These are phyloP conservation scores for Torymus tubicola DNA, from an alignment of 2,888 invertebrate species.

Conservation along the genomic window DNA sequence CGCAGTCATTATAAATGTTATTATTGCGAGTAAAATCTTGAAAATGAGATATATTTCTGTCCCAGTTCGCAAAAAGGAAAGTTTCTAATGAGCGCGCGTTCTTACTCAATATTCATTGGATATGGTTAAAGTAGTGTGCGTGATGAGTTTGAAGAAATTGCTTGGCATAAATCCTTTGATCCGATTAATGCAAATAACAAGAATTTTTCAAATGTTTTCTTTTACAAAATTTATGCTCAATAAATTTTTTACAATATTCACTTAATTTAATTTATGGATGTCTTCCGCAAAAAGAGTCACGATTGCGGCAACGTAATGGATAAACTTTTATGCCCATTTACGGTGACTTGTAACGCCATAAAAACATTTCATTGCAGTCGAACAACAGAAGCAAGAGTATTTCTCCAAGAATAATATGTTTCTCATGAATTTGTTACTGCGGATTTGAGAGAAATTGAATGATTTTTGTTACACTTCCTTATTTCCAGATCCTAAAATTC, in stretches of 20 bases:
- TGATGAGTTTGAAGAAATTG: conserved; percentile 26
- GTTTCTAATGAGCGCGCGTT: conserved; percentile 23
- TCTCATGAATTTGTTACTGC: background rate
- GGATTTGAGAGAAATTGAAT: background rate
- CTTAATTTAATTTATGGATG: too few species aligned
- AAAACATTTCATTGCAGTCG: too few species aligned
- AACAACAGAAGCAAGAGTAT: too few species aligned
- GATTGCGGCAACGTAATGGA: too few species aligned
- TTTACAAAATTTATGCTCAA: background rate
- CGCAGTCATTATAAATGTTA: too few species aligned
- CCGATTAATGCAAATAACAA: conserved; percentile 33
- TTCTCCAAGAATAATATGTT: background rate
- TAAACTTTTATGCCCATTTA: too few species aligned
- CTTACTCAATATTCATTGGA: conserved; percentile 41
- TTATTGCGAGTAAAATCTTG: background rate
- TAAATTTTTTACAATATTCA: background rate
- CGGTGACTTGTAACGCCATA: too few species aligned
- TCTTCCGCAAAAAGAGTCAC: too few species aligned
- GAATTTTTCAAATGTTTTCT: background rate
- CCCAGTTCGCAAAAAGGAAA: conserved; percentile 39
- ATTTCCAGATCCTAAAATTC: too few species aligned
- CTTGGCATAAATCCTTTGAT: conserved; percentile 45
- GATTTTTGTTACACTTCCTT: too few species aligned
- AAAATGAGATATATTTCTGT: conserved; percentile 8
- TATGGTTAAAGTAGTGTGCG: background rate